Evolutionary conservation across 2,797 vertebrate species (phyloP).

Genomic region (Hydrophis major): DNA sequence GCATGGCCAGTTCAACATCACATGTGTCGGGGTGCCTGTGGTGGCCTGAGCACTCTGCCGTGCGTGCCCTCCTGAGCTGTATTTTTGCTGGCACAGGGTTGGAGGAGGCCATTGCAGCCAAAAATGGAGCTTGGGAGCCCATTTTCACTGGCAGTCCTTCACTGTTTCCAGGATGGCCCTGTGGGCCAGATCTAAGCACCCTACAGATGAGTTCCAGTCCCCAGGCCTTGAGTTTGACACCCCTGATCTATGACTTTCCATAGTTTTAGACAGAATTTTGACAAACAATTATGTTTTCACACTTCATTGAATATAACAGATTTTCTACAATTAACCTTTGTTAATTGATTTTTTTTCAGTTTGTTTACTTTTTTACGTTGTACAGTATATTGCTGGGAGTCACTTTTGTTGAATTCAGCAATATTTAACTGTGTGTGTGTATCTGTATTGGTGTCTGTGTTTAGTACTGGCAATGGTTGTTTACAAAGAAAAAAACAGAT

Average conservation of each 20-base stretch:
- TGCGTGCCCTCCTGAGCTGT: no score
- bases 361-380: background rate
- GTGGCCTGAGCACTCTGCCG: no score
- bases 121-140: no score
- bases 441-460: background rate
- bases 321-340: background rate
- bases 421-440: background rate
- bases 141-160: no score
- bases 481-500: background rate
- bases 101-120: no score
- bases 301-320: background rate
- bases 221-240: no score
- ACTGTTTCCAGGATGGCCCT: no score
- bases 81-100: no score
- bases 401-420: background rate
- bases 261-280: background rate
- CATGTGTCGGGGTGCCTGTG: no score
- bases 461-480: background rate
- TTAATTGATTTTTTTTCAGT: background rate
- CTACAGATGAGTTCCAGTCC: no score
- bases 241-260: background rate
- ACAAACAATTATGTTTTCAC: background rate
- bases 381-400: background rate
- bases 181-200: no score
- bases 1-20: no score